phyloP scores from a whole-genome alignment of 1,140 invertebrate species.

The Caenorhabditis inopinata region DNA sequence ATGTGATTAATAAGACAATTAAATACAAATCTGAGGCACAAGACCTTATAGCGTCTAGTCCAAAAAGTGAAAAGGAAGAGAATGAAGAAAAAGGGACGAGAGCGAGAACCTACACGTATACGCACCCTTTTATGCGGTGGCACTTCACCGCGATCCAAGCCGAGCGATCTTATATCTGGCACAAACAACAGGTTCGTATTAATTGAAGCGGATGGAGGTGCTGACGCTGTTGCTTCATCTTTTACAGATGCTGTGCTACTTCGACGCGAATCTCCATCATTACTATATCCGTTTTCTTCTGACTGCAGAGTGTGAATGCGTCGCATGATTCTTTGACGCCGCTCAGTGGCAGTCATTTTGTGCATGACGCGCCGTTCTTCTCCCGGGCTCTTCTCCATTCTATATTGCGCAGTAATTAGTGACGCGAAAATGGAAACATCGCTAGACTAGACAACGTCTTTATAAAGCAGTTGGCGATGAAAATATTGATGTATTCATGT shows the following conservation, averaged over 20 bases:
- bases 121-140: constrained; percentile 47
- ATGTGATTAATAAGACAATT: neutral
- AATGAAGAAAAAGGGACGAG: neutral
- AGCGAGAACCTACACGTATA: neutral
- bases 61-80: neutral
- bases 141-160: constrained; percentile 36
- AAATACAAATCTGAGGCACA: neutral
- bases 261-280: constrained; percentile 29
- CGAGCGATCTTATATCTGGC: constrained; percentile 27
- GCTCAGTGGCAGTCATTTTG: constrained; percentile 34
- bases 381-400: constrained; percentile 6
- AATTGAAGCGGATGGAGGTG: constrained; percentile 19
- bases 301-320: constrained; percentile 44
- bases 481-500: too few relatives aligned
- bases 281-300: constrained; percentile 19
- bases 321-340: constrained; percentile 41
- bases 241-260: constrained; percentile 20
- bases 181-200: constrained; percentile 34
- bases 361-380: constrained; percentile 26
- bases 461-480: too few relatives aligned
- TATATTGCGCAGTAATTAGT: neutral
- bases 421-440: neutral
- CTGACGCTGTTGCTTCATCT: neutral
- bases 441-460: too few relatives aligned
- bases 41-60: neutral